These are phyloP conservation scores for Lepidothrix coronata DNA, from an alignment of 2,113 vertebrate species.

Conservation along the genomic window DNA sequence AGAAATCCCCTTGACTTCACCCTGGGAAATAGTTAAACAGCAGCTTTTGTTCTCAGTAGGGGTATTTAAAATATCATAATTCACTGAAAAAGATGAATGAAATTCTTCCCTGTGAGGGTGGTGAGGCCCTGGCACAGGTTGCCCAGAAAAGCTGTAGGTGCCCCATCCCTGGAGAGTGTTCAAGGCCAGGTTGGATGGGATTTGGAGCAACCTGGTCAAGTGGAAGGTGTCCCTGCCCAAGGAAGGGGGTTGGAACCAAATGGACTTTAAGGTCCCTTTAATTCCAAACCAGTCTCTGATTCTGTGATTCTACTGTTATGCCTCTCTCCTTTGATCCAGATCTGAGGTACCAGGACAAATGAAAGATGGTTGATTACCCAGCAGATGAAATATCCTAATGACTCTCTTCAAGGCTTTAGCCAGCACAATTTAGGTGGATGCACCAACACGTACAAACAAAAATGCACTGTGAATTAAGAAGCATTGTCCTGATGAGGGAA, in stretches of 20 bases:
- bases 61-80: neutral
- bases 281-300: neutral
- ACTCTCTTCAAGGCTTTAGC: neutral
- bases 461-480: neutral
- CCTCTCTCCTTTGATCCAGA: neutral
- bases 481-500: neutral
- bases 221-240: neutral
- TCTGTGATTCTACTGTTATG: neutral
- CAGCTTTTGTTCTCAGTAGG: neutral
- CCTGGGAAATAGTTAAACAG: neutral
- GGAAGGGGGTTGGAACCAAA: neutral
- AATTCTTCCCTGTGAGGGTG: neutral
- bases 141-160: neutral
- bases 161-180: neutral
- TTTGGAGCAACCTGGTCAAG: neutral
- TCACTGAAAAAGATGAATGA: neutral
- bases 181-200: accelerated
- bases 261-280: neutral
- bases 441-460: neutral
- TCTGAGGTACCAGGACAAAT: neutral
- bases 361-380: neutral
- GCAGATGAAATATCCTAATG: neutral
- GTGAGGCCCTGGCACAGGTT: accelerated
- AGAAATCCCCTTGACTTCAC: neutral
- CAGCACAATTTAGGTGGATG: neutral